A percentile compares a stretch with the other conserved stretches of the same genome.
phyloP scores from a whole-genome alignment of 2,797 vertebrate species.

The Pogoniulus pusillus region DNA sequence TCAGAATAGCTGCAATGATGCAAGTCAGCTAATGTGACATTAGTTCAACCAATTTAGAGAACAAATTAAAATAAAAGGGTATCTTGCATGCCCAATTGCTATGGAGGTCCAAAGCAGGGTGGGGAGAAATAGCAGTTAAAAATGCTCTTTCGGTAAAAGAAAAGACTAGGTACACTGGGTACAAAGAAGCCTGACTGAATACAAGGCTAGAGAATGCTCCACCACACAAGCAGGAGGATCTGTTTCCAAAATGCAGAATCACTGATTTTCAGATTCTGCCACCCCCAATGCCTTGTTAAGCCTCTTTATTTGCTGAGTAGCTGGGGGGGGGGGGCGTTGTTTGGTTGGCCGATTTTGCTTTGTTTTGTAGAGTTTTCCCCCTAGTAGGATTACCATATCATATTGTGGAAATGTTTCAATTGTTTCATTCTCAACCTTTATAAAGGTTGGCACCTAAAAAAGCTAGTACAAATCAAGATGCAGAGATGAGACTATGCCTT shows the following conservation, averaged over 20 bases:
- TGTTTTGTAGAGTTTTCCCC: not conserved
- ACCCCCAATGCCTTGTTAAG: not conserved
- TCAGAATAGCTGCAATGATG: conserved; percentile 42
- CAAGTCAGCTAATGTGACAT: conserved; percentile 45
- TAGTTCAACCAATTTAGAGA: conserved; percentile 64
- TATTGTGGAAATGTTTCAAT: not conserved
- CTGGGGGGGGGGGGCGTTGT: too few species aligned
- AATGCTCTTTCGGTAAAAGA: not conserved
- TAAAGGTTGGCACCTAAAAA: not conserved
- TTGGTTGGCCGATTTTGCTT: too few species aligned
- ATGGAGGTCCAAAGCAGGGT: not conserved
- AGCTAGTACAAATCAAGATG: not conserved
- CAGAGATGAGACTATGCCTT: not conserved
- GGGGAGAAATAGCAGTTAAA: conserved; percentile 23
- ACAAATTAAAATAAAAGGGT: conserved; percentile 62
- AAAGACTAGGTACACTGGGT: not conserved
- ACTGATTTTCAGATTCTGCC: not conserved
- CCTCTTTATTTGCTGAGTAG: too few species aligned
- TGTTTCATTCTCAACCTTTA: not conserved
- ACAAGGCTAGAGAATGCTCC: not conserved
- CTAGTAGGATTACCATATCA: not conserved
- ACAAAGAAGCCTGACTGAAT: not conserved
- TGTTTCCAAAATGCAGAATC: not conserved
- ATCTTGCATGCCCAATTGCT: not conserved
- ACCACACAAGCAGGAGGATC: not conserved